Evolutionary conservation across 2,113 vertebrate species (phyloP).

Genomic region (Chroicocephalus ridibundus): DNA sequence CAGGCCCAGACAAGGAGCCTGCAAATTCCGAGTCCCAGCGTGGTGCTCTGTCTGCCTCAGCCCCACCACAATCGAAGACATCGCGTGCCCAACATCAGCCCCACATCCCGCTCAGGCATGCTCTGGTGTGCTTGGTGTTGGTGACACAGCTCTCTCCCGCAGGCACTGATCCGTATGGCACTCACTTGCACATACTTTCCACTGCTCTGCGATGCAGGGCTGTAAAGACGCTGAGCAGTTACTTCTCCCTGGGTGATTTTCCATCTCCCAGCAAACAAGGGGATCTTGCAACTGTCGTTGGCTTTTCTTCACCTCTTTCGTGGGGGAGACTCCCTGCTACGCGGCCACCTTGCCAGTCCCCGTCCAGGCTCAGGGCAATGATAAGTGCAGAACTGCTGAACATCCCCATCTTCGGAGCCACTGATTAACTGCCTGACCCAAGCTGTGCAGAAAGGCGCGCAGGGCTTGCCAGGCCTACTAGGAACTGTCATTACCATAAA

Average conservation of each 20-base stretch:
- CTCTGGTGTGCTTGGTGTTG: not conserved
- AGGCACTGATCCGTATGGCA: not conserved
- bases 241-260: not conserved
- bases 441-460: not conserved
- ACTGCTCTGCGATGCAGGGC: not conserved
- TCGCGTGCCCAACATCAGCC: rapidly evolving
- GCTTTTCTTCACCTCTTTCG: not conserved
- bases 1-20: not conserved
- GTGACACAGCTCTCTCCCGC: not conserved
- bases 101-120: not conserved
- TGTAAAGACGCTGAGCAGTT: not conserved
- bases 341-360: not conserved
- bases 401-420: not conserved
- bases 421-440: not conserved
- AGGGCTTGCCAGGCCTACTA: not conserved
- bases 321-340: not conserved
- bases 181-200: not conserved
- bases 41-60: not conserved
- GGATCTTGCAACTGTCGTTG: not conserved
- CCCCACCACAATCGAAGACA: rapidly evolving
- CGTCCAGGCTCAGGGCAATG: not conserved
- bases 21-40: not conserved
- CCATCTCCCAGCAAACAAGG: not conserved
- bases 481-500: not conserved
- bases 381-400: not conserved